Percentiles rank a stretch among this genome's conserved stretches.
Evolutionary conservation across 2,888 invertebrate genomes (phyloP).

Genomic region (Eulithis testata): DNA sequence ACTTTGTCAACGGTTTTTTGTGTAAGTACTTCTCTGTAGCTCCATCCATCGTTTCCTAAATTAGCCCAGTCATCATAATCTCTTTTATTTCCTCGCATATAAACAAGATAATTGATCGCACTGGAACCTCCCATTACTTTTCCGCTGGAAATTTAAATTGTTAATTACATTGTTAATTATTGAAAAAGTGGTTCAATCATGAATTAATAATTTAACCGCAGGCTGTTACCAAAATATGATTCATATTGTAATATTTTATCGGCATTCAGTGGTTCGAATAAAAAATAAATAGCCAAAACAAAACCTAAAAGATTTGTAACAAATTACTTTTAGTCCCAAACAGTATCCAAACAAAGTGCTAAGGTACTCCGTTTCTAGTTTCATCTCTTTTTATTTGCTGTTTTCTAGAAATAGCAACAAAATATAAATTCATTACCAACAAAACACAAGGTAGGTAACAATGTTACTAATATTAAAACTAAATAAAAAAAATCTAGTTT

Average conservation of each 20-base stretch:
- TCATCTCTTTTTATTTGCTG: no score
- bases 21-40: slow-evolving; percentile 76
- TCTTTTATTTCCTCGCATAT: slow-evolving; percentile 84
- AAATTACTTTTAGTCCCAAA: no score
- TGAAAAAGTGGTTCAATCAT: slow-evolving; percentile 7
- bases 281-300: not conserved
- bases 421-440: not conserved
- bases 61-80: slow-evolving; percentile 88
- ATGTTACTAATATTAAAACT: no score
- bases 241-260: slow-evolving; percentile 3
- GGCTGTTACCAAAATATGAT: slow-evolving; percentile 5
- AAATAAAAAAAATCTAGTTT: no score
- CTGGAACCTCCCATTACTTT: slow-evolving; percentile 89
- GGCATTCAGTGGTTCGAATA: slow-evolving; percentile 1
- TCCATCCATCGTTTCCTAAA: slow-evolving; percentile 86
- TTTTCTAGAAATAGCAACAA: no score
- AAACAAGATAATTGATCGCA: slow-evolving; percentile 87
- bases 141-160: slow-evolving; percentile 68
- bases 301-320: no score
- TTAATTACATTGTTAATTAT: slow-evolving; percentile 9
- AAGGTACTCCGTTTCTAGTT: no score
- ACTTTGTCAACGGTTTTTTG: not conserved
- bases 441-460: no score
- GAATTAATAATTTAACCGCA: slow-evolving; percentile 11
- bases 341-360: no score